Conservation (phyloP, 2,113 vertebrate species). For the Tauraco erythrolophus region DNA sequence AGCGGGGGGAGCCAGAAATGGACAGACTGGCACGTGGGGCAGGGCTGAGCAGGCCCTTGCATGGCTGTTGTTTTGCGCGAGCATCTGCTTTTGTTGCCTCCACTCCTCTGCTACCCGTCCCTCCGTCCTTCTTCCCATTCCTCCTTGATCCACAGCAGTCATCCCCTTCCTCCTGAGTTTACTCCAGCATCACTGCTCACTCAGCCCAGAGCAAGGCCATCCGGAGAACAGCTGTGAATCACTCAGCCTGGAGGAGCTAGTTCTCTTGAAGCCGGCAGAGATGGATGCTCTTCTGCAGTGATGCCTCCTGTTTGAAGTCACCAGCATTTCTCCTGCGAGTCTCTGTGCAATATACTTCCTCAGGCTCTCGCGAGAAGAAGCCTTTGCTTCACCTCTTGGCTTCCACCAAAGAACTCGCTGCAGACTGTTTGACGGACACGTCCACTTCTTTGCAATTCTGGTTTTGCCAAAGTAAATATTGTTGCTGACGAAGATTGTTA, state of each 20-base stretch:
- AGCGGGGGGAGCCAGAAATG: not conserved
- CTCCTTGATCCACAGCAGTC: not conserved
- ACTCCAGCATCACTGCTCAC: not conserved
- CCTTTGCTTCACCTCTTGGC: slow-evolving; percentile 37
- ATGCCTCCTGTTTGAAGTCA: not conserved
- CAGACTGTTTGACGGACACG: not conserved
- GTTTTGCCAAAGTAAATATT: slow-evolving; percentile 63
- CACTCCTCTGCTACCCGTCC: not conserved
- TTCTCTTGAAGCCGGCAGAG: slow-evolving; percentile 33
- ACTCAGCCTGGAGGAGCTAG: slow-evolving; percentile 49
- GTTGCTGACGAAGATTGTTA: slow-evolving; percentile 63
- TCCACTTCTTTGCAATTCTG: not conserved
- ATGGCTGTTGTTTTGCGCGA: not conserved
- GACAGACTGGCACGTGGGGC: fast-evolving
- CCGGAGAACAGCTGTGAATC: slow-evolving; percentile 67
- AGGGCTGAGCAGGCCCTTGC: not conserved
- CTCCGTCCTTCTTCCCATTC: not conserved
- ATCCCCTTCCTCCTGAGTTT: not conserved
- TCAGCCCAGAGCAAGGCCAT: not conserved
- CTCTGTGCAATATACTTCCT: slow-evolving; percentile 56
- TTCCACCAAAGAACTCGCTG: slow-evolving; percentile 50
- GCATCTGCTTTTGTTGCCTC: not conserved
- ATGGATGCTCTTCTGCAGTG: slow-evolving; percentile 14
- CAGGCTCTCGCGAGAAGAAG: not conserved
- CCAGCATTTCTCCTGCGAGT: slow-evolving; percentile 12